Conservation (phyloP, 2,797 vertebrate genomes). For the Coilia nasus region DNA sequence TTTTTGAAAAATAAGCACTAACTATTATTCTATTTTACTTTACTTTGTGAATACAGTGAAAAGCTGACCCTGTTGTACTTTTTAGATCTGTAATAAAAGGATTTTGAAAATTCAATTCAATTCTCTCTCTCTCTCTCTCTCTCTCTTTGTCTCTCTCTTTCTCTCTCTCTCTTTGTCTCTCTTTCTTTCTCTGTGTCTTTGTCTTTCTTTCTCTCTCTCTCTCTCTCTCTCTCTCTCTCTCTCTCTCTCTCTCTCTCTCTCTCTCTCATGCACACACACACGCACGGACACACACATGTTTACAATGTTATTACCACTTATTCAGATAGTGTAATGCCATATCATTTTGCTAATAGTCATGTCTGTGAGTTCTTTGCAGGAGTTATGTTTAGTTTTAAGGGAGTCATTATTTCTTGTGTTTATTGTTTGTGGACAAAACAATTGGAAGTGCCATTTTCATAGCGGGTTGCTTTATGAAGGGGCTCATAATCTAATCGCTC, state of each 20-base stretch:
- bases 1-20: no score
- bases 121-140: neutral
- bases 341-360: neutral
- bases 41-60: no score
- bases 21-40: no score
- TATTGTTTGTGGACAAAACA: neutral
- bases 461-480: slow-evolving; percentile 13
- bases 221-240: slow-evolving; percentile 8
- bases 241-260: neutral
- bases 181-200: neutral
- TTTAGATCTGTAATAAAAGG: no score
- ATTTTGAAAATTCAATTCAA: no score
- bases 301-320: neutral
- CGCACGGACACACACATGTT: neutral
- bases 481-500: slow-evolving; percentile 7
- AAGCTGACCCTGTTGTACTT: no score
- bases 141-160: neutral
- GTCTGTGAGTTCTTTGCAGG: neutral
- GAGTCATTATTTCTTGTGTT: neutral
- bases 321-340: neutral
- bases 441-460: slow-evolving; percentile 22
- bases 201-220: neutral
- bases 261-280: neutral
- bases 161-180: neutral
- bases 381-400: neutral